A percentile compares a stretch with the other conserved stretches of the same genome.
Conservation (phyloP, 1,140 invertebrate genomes). For the Drosophila athabasca region DNA sequence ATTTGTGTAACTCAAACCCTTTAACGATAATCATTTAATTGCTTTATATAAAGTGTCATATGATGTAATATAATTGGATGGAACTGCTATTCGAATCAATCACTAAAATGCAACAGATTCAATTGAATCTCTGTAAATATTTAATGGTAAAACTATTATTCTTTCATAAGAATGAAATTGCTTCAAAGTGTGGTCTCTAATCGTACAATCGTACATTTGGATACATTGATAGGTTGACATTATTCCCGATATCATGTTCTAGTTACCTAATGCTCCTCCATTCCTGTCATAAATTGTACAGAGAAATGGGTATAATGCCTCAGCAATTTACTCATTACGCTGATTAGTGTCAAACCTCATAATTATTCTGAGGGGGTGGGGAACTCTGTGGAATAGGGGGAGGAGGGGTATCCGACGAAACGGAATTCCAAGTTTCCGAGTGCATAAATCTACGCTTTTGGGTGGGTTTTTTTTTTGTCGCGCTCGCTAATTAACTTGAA, state of each 20-base stretch:
- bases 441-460: conserved; percentile 72
- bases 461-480: conserved; percentile 67
- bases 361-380: conserved; percentile 15
- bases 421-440: conserved; percentile 33
- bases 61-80: conserved; percentile 17
- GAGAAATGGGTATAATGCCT: conserved; percentile 4
- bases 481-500: conserved; percentile 74
- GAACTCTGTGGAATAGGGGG: too few relatives aligned
- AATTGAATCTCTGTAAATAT: conserved; percentile 2
- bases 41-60: conserved; percentile 47
- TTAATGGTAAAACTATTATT: conserved; percentile 1
- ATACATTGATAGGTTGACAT: too few relatives aligned
- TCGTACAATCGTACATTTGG: background rate
- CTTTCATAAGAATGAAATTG: too few relatives aligned
- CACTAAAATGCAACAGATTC: conserved; percentile 10
- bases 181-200: too few relatives aligned
- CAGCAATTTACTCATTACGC: conserved; percentile 46
- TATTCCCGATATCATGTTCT: background rate
- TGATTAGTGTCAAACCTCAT: conserved; percentile 45
- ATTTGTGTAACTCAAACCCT: background rate
- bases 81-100: background rate
- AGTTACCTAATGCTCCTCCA: background rate
- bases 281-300: conserved; percentile 8
- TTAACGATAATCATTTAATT: conserved; percentile 23
- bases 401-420: conserved; percentile 3